phyloP scores from a whole-genome alignment of 2,113 vertebrate species.

The Laticauda colubrina region DNA sequence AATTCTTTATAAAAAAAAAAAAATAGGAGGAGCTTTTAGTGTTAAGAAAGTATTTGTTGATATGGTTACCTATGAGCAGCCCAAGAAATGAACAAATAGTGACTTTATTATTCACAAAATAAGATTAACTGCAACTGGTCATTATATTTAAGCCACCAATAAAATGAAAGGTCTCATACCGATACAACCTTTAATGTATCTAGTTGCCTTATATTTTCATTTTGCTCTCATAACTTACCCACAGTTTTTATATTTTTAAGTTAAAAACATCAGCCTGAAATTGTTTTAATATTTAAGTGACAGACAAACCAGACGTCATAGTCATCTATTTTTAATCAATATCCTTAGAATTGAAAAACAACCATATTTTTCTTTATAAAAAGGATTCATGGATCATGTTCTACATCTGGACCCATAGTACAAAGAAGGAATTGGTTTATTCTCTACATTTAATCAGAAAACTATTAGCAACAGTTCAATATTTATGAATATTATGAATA shows the following conservation, averaged over 20 bases:
- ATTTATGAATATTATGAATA: constrained; percentile 70
- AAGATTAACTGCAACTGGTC: background rate
- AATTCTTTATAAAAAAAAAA: too few species aligned
- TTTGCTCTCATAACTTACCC: background rate
- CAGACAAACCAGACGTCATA: background rate
- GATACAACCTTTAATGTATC: background rate
- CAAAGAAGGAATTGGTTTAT: too few species aligned
- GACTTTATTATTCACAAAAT: background rate
- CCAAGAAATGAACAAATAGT: background rate
- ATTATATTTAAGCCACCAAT: background rate
- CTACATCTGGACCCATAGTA: background rate
- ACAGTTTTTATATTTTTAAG: background rate
- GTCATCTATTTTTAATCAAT: background rate
- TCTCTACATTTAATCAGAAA: constrained; percentile 29
- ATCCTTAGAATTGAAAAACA: background rate
- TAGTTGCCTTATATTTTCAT: background rate
- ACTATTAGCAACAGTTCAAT: constrained; percentile 33
- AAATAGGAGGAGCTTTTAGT: background rate
- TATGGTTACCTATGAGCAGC: background rate
- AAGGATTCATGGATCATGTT: background rate
- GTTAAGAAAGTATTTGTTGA: background rate
- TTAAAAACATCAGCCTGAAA: background rate
- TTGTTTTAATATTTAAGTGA: background rate
- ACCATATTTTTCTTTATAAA: background rate
- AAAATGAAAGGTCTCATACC: background rate